A percentile compares a stretch with the other conserved stretches of the same genome.
These are phyloP conservation scores for Alviniconcha marisindica DNA, from an alignment of 1,140 invertebrate species.

Conservation along the genomic window DNA sequence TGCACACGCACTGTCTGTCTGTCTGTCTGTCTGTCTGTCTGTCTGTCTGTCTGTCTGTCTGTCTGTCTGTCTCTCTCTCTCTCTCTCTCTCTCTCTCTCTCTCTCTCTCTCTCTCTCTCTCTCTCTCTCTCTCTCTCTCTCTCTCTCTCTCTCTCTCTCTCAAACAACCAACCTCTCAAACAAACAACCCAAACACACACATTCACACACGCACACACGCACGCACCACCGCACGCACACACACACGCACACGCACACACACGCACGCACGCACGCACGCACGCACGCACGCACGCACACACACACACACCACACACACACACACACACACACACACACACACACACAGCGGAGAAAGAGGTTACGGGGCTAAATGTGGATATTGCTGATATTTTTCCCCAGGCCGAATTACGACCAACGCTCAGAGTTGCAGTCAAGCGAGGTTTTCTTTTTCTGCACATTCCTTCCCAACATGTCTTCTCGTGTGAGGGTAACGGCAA, in stretches of 20 bases:
- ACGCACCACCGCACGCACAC: no score
- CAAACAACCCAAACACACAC: no score
- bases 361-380: no score
- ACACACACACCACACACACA: slow-evolving; percentile 18
- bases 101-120: background rate
- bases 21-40: slow-evolving; percentile 10
- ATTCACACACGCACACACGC: no score
- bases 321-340: background rate
- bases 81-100: slow-evolving; percentile 1
- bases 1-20: background rate
- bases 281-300: no score
- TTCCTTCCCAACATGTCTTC: no score
- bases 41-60: slow-evolving; percentile 4
- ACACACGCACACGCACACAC: slow-evolving; percentile 1
- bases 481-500: no score
- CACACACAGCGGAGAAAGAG: no score
- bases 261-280: background rate
- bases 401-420: no score
- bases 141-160: slow-evolving; percentile 22
- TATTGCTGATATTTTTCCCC: no score
- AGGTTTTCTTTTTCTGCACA: no score
- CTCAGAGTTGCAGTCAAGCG: no score
- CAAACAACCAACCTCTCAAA: background rate
- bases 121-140: background rate
- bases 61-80: slow-evolving; percentile 21